phyloP scores from a whole-genome alignment of 2,113 vertebrate genomes.

The Panthera uncia region DNA sequence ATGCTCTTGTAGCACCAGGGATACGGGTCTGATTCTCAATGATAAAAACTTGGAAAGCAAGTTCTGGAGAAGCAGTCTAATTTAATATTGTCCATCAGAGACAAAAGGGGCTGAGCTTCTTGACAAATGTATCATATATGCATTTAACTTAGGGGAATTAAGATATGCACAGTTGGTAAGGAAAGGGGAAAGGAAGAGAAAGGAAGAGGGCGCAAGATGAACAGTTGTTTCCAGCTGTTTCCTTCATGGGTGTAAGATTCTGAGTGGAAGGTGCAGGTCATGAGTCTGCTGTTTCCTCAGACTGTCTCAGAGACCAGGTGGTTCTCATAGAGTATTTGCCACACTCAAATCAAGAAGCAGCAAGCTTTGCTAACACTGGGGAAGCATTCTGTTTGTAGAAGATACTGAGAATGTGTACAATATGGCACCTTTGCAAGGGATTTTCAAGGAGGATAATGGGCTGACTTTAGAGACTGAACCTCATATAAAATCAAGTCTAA shows the following conservation, averaged over 20 bases:
- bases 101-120: not conserved
- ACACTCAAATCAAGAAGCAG: not conserved
- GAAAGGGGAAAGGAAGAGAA: not conserved
- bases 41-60: not conserved
- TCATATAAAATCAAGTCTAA: not conserved
- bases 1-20: not conserved
- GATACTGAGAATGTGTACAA: not conserved
- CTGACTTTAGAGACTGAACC: not conserved
- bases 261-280: not conserved
- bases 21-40: not conserved
- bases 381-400: not conserved
- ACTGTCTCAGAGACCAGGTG: not conserved
- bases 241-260: not conserved
- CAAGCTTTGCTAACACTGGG: not conserved
- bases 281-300: not conserved
- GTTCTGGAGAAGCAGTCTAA: not conserved
- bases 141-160: not conserved
- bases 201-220: not conserved
- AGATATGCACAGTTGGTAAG: not conserved
- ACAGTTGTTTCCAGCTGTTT: not conserved
- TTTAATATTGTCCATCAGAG: not conserved
- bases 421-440: not conserved
- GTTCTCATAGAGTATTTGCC: not conserved
- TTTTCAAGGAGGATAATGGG: not conserved
- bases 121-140: not conserved